Percentiles rank a stretch among this genome's conserved stretches.
Evolutionary conservation across 2,888 invertebrate genomes (phyloP).

Genomic region (Stenodema calcarata): DNA sequence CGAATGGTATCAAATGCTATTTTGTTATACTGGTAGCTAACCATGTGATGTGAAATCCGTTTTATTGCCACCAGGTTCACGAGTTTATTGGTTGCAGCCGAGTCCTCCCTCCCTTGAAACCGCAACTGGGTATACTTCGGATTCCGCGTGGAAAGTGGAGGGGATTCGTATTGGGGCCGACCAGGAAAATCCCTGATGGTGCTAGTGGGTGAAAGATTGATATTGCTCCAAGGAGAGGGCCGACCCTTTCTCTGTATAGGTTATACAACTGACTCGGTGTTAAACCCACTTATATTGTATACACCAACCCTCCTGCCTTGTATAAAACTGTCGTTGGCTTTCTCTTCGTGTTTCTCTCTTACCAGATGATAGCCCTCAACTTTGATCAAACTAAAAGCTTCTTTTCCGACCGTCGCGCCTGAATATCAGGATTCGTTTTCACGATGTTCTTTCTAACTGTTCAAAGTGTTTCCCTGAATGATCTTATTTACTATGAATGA

Average conservation of each 20-base stretch:
- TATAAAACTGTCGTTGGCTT: slow-evolving; percentile 8
- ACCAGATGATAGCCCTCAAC: background rate
- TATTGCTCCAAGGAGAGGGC: slow-evolving; percentile 8
- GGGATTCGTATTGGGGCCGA: background rate
- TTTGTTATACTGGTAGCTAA: background rate
- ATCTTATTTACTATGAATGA: background rate
- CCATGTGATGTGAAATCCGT: background rate
- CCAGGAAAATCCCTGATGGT: slow-evolving; percentile 4
- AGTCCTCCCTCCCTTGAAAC: background rate
- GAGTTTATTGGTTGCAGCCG: background rate
- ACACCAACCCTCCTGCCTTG: background rate
- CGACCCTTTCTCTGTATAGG: background rate
- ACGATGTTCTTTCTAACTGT: background rate
- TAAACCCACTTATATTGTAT: slow-evolving; percentile 1
- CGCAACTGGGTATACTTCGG: background rate
- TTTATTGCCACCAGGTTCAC: background rate
- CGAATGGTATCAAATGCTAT: background rate
- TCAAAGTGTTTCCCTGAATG: background rate
- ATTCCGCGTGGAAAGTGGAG: background rate
- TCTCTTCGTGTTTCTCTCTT: background rate
- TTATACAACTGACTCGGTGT: slow-evolving; percentile 20
- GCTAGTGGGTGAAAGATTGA: slow-evolving; percentile 12
- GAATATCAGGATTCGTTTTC: background rate
- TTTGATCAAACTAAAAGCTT: slow-evolving; percentile 19
- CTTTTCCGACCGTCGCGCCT: background rate